Percentiles rank a stretch among this genome's conserved stretches.
Evolutionary conservation across 1,140 invertebrate species (phyloP).

Genomic region (Anagrus nilaparvatae): DNA sequence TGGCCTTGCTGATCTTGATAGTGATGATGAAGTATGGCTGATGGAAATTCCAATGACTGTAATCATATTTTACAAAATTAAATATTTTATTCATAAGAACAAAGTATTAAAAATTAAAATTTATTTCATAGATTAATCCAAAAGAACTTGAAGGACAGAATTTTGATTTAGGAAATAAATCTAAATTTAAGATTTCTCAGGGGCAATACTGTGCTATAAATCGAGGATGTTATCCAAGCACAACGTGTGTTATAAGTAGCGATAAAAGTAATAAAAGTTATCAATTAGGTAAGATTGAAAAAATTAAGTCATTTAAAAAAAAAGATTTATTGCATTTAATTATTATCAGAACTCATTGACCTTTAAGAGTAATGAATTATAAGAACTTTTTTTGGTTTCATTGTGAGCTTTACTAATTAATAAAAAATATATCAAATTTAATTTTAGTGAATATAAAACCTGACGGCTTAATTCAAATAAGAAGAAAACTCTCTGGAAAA

Average conservation of each 20-base stretch:
- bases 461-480: conserved; percentile 21
- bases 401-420: not conserved
- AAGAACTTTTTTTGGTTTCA: not conserved
- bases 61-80: conserved; percentile 1
- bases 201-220: conserved; percentile 22
- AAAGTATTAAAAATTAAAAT: too few relatives aligned
- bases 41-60: conserved; percentile 29
- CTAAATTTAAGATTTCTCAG: conserved; percentile 26
- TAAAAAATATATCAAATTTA: conserved; percentile 8
- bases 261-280: conserved; percentile 16
- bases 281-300: conserved; percentile 22
- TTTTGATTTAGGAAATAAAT: conserved; percentile 24
- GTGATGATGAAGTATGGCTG: conserved; percentile 30
- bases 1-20: conserved; percentile 18
- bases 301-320: not conserved
- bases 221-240: conserved; percentile 10
- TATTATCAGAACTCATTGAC: not conserved
- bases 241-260: conserved; percentile 26
- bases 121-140: conserved; percentile 21
- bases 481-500: conserved; percentile 23
- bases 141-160: conserved; percentile 21
- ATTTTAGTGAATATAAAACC: conserved; percentile 27
- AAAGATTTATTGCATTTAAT: not conserved
- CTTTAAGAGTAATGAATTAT: too few relatives aligned
- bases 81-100: not conserved